Conservation (phyloP, 2,888 invertebrate species). For the Acholoe squamosa region DNA sequence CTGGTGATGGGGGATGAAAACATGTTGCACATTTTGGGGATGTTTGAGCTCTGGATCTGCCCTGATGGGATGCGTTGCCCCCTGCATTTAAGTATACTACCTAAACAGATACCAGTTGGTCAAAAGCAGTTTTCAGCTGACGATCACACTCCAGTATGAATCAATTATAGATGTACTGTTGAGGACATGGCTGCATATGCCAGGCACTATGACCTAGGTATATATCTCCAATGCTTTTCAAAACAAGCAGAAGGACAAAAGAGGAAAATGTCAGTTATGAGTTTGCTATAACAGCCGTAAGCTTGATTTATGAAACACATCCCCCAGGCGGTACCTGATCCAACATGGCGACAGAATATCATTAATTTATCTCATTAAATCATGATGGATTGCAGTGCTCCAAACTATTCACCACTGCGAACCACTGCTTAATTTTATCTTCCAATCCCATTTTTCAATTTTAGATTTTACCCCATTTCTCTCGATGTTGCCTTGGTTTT, state of each 20-base stretch:
- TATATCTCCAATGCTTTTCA: too few species aligned
- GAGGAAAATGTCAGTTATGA: too few species aligned
- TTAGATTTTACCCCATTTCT: not conserved
- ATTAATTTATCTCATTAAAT: not conserved
- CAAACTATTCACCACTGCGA: not conserved
- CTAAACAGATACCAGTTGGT: too few species aligned
- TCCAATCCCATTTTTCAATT: not conserved
- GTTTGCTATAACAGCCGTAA: too few species aligned
- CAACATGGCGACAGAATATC: not conserved
- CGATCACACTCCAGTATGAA: too few species aligned
- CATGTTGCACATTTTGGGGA: constrained; percentile 14
- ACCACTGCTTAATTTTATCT: not conserved
- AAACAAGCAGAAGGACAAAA: too few species aligned
- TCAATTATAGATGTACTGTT: too few species aligned
- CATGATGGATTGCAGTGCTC: not conserved
- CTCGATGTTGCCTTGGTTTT: not conserved
- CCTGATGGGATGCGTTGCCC: not conserved
- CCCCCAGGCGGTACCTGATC: not conserved
- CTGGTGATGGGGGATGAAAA: not conserved
- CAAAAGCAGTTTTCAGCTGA: too few species aligned
- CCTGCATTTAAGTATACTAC: too few species aligned
- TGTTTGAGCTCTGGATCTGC: not conserved
- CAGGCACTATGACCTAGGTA: too few species aligned
- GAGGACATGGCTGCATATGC: too few species aligned
- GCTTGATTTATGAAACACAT: too few species aligned